These are phyloP conservation scores for Octonoba sinensis DNA, from an alignment of 2,888 invertebrate genomes.

Conservation along the genomic window DNA sequence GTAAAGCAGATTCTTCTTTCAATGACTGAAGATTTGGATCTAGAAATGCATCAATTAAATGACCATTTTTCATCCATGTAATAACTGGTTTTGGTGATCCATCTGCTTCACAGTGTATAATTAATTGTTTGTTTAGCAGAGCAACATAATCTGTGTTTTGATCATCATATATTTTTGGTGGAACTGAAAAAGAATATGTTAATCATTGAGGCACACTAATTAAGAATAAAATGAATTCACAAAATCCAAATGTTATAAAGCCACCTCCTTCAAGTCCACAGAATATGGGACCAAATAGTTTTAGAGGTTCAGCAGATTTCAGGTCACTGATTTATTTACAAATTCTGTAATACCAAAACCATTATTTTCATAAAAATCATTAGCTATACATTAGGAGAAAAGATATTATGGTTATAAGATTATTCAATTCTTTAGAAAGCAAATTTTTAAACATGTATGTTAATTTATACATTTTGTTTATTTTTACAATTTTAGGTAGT, in stretches of 20 bases:
- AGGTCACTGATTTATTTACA: too few species aligned
- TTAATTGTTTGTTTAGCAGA: conserved; percentile 29
- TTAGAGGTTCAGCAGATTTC: too few species aligned
- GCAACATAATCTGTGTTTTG: conserved; percentile 12
- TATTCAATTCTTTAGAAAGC: too few species aligned
- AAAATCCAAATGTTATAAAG: neutral
- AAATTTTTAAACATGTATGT: too few species aligned
- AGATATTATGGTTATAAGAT: too few species aligned
- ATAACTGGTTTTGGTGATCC: conserved; percentile 74
- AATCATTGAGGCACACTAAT: neutral
- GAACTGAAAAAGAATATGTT: conserved; percentile 31
- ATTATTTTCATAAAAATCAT: too few species aligned
- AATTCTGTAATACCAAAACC: too few species aligned
- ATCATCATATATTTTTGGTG: conserved; percentile 44
- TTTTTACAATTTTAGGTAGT: too few species aligned
- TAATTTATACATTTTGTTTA: too few species aligned
- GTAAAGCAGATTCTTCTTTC: conserved; percentile 40
- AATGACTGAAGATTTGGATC: conserved; percentile 54
- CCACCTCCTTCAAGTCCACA: neutral
- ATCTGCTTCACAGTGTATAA: conserved; percentile 71
- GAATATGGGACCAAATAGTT: too few species aligned
- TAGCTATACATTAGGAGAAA: too few species aligned
- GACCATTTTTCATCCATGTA: conserved; percentile 70
- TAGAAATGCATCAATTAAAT: conserved; percentile 43
- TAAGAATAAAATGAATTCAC: neutral